Base-by-base conservation (phyloP, 2,797 vertebrate species). In the Anabacerthia variegaticeps region DNA sequence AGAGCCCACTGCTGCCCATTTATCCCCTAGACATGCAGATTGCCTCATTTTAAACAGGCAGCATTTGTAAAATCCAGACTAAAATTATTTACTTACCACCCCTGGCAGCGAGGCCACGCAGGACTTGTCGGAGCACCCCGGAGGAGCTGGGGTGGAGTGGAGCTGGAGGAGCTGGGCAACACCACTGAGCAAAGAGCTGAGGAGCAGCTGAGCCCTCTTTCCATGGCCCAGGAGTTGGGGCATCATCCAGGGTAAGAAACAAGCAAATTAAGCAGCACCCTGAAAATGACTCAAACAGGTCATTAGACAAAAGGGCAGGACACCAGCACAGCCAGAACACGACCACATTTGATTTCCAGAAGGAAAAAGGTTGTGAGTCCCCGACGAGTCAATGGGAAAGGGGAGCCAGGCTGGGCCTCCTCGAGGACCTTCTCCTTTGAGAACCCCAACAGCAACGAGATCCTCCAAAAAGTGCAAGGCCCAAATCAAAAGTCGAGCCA, bases 21-120 rank as follows among this genome's bases (percentile, higher is more conserved):
- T 20, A 15, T 51, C 26, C 39, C 44, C 30, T 11, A 9, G 20
- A n/a, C 41, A 39, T 1, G 1, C 49, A 39, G 32, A 34, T 39
- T 86, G 41, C 48, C 23, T 58, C 46, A 4, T 88, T 79, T 91
- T 59, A 51, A 58, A 48, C 14, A 19, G 36, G 10, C 32, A 32
- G 10, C 7, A 7, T 24, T 55, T 65, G 21, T 10, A 44, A 83
- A 65, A 89, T 30, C 1, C 56, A 56, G 79, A 68, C 54, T 34
- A 15, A 55, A 82, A 14, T 2, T 0, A 67, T 93, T 96, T 96
- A 92, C 97, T 97, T 78, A 98, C 97, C 93, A 1, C 3, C 18
- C 55, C 56, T 3, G 13, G 55, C 2, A 39, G 44, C 62, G 37
- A 63, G 2, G 15, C 9, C 71, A 24, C 0, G 8, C 68, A 36